Evolutionary conservation across 2,113 vertebrate species (phyloP).

Genomic region (Cyanoliseus patagonus): DNA sequence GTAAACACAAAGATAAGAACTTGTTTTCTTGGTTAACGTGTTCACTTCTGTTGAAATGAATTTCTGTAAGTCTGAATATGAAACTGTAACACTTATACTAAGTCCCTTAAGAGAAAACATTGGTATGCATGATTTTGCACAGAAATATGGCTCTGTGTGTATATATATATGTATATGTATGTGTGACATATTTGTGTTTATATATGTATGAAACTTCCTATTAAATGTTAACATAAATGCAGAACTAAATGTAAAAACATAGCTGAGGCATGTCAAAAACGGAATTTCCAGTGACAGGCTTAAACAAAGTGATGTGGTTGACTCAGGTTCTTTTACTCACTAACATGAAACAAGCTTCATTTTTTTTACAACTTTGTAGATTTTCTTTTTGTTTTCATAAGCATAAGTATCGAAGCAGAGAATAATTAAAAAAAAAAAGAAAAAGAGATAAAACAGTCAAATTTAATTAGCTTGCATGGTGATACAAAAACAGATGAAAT

Average conservation of each 20-base stretch:
- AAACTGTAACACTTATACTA: not conserved
- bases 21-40: not conserved
- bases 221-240: not conserved
- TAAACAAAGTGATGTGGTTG: not conserved
- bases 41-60: not conserved
- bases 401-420: not conserved
- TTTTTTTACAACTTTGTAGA: not conserved
- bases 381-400: not conserved
- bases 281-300: not conserved
- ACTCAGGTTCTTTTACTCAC: not conserved
- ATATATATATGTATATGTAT: not conserved
- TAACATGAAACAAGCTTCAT: accelerated
- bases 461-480: not conserved
- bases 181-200: not conserved
- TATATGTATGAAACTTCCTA: not conserved
- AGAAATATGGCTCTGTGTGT: not conserved
- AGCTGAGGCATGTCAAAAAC: not conserved
- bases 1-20: not conserved
- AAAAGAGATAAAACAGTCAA: not conserved
- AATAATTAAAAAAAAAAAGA: not conserved
- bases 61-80: not conserved
- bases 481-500: not conserved
- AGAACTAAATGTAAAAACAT: not conserved
- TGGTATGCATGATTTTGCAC: accelerated
- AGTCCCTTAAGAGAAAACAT: not conserved